Base-by-base conservation (phyloP, 2,888 invertebrate genomes). In the Limnephilus marmoratus region DNA sequence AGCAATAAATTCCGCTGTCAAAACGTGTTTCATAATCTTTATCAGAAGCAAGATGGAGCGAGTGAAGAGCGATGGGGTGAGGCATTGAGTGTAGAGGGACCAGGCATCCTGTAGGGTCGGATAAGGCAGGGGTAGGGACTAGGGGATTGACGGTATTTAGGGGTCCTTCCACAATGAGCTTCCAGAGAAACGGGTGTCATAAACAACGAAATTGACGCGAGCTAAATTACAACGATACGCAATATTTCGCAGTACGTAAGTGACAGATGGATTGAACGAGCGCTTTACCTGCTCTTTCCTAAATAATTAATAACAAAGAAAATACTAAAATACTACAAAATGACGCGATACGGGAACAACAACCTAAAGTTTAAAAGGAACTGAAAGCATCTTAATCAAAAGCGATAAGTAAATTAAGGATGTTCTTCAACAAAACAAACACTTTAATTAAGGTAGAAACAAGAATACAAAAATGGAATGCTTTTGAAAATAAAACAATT, bases 201-300 rank as follows among this genome's bases (percentile, higher is more conserved):
- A 87, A 89, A 81, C 86, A 86, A 45, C 34, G 11, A 89, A 80
- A 88, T 88, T 88, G 88, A 80, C 88, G 88, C 34, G 41, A n/a
- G 41, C 88, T 37, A 88, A 68, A 86, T 86, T 86, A 86, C 88
- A 37, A 88, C 37, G 34, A 80, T 80, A 88, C 80, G 88, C 88
- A 88, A 88, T 88, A 88, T 88, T 49, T 31, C 41, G n/a, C 68
- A 68, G 68, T 24, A 7, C 24, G 24, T 68, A 88, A 80, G 88
- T 24, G 88, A 89, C 88, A 89, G 88, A 89, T 89, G 88, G 68
- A 15, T 89, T 34, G 37, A 89, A 89, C 80, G 49, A 49, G n/a
- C 49, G 29, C 29, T 53, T 49, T 18, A 68, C 87, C 49, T 68
- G 34, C 29, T 5, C 68, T 3, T 13, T 87, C 34, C 5, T 4